Evolutionary conservation across 2,113 vertebrate genomes (phyloP), one percentile per base, ranked within the genome.

Genomic region (Bujurquina vittata): DNA sequence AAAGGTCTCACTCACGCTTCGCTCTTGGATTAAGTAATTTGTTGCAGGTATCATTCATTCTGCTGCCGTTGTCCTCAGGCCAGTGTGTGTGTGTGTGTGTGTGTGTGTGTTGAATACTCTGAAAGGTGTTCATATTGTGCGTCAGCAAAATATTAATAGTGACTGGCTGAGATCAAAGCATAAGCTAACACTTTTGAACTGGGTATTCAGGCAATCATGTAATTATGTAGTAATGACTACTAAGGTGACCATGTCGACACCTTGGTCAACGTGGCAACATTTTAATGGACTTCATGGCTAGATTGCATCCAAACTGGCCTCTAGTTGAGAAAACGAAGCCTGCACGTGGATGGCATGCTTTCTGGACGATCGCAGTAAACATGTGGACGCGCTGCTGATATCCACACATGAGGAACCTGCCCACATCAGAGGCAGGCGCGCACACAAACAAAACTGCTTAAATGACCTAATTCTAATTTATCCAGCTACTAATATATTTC

Each of bases 321-420:
- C 7, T 17, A 52, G 49, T 52, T 52, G 18, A 20, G 15, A 43
- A 46, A 46, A 23, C 10, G 6, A 29, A 31, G 18, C 9, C 56
- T 15, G 18, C 4, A 11, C n/a, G 35, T 5, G 26, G 15, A 37
- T 12, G 17, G 2, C 26, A 26, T 76, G 59, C 18, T 59, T 22
- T 67, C 26, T 20, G 3, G 5, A 12, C 56, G 20, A 17, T 84
- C 75, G 62, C 43, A 80, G 22, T 56, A 35, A 72, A 58, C 22
- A 46, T 37, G 18, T 69, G 46, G 29, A 76, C 6, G 43, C 65
- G 56, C 46, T 77, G 55, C 6, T 40, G 40, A 56, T 40, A 78
- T 35, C 57, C 43, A 60, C 58, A 69, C 22, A 8, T 77, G 79
- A 79, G 52, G 58, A 54, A 65, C 76, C 40, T 62, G 40, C 20